Evolutionary conservation across 2,888 invertebrate species (phyloP).

Genomic region (Salpingus planirostris): DNA sequence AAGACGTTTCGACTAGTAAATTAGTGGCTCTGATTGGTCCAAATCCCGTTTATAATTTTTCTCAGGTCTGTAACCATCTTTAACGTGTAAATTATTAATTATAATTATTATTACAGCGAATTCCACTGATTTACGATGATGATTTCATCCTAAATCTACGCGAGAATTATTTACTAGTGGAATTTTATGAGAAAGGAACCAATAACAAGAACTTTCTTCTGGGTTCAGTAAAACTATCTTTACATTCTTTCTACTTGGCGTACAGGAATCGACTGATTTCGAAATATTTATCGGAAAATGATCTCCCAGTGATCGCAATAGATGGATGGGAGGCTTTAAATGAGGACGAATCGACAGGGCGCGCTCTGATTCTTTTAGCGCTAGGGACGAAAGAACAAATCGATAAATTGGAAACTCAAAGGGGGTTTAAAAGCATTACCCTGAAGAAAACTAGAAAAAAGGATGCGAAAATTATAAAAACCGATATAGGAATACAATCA

Average conservation of each 20-base stretch:
- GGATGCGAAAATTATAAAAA: no score
- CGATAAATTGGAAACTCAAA: conserved; percentile 42
- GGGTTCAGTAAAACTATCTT: conserved; percentile 46
- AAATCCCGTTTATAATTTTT: conserved; percentile 45
- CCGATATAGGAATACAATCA: neutral
- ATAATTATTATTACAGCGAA: conserved; percentile 45
- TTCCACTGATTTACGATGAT: conserved; percentile 48
- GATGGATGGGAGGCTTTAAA: conserved; percentile 51
- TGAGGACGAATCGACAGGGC: conserved; percentile 43
- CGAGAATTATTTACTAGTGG: conserved; percentile 48
- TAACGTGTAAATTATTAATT: no score
- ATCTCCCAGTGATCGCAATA: conserved; percentile 52
- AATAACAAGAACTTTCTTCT: conserved; percentile 37
- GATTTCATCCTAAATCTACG: conserved; percentile 47
- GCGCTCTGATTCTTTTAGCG: conserved; percentile 49
- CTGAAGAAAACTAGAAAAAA: no score
- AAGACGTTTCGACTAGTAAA: conserved; percentile 40
- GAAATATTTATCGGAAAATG: conserved; percentile 46
- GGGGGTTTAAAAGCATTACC: conserved; percentile 35
- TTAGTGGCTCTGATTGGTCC: conserved; percentile 36
- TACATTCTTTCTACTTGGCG: conserved; percentile 53
- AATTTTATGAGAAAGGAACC: conserved; percentile 47
- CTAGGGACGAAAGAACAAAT: conserved; percentile 54
- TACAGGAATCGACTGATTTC: conserved; percentile 49
- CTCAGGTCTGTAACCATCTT: conserved; percentile 43